Percentiles rank a stretch among this genome's conserved stretches.
Evolutionary conservation across 64 coral and sea anemone species (phyloP).

Genomic region (Stichodactyla mertensii): DNA sequence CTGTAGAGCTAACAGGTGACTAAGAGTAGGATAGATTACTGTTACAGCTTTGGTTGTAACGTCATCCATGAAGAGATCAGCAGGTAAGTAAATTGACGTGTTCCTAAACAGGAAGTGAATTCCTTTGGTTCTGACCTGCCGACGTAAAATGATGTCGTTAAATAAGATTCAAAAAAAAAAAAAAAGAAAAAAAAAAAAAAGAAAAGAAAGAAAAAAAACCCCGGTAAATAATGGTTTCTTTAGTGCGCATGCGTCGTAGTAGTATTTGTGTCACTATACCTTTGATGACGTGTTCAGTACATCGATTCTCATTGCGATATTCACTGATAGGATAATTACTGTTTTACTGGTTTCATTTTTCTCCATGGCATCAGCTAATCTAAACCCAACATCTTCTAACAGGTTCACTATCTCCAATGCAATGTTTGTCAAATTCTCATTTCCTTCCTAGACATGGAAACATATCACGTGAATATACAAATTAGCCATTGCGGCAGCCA

Average conservation of each 20-base stretch:
- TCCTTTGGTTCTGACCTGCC: neutral
- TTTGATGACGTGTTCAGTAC: neutral
- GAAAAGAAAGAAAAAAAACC: too few species aligned
- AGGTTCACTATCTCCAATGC: neutral
- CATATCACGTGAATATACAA: neutral
- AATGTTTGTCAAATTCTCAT: neutral
- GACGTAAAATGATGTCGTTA: neutral
- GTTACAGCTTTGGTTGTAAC: neutral
- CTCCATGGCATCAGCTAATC: neutral
- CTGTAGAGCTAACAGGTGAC: neutral
- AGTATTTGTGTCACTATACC: neutral
- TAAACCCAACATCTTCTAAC: neutral
- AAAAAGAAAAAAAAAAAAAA: neutral
- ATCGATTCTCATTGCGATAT: neutral
- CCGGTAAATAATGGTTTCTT: neutral
- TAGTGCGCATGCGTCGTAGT: neutral
- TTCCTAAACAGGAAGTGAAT: slow-evolving; percentile 4
- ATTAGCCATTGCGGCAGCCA: too few species aligned
- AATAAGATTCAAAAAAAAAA: neutral
- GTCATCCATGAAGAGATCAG: neutral
- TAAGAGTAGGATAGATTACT: slow-evolving; percentile 2
- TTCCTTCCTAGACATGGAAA: neutral
- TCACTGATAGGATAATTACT: neutral
- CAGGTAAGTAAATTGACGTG: neutral
- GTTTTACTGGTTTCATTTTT: neutral